phyloP scores from a whole-genome alignment of 2,888 invertebrate genomes.

The Hyppa rectilinea region DNA sequence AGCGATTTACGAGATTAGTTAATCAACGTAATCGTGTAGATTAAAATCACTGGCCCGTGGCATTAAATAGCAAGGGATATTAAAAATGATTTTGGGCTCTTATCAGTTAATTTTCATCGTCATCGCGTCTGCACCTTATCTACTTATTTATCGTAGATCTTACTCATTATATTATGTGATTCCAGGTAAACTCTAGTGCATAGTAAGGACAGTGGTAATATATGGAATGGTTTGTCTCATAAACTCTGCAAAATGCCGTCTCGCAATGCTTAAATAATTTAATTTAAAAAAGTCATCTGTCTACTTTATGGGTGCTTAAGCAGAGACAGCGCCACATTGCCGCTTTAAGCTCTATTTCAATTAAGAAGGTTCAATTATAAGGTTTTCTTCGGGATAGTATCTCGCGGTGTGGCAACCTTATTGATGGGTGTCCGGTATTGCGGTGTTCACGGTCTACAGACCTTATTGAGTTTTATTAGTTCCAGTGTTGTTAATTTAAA shows the following conservation, averaged over 20 bases:
- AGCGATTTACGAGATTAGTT: constrained; percentile 58
- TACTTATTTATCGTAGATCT: not conserved
- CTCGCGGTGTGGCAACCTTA: constrained; percentile 40
- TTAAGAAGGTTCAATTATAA: constrained; percentile 50
- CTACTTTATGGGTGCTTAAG: constrained; percentile 29
- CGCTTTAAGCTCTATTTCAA: constrained; percentile 41
- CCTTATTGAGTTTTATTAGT: constrained; percentile 27
- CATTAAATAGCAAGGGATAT: constrained; percentile 19
- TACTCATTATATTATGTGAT: not conserved
- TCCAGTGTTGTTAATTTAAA: constrained; percentile 30
- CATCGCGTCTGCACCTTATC: not conserved
- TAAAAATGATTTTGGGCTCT: constrained; percentile 20
- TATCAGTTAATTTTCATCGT: constrained; percentile 28
- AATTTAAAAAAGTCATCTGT: constrained; percentile 36
- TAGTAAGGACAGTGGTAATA: not conserved
- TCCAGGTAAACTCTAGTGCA: not conserved
- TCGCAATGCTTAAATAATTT: constrained; percentile 11
- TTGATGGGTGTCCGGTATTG: constrained; percentile 40
- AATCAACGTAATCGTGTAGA: constrained; percentile 59
- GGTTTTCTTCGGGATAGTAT: constrained; percentile 46
- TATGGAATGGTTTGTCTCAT: constrained; percentile 1
- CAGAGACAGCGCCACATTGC: constrained; percentile 23
- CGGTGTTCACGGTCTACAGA: constrained; percentile 15
- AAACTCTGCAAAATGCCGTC: constrained; percentile 6
- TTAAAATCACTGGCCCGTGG: constrained; percentile 40